Base-by-base conservation (phyloP, 2,888 invertebrate species). In the Diarsia rubi region DNA sequence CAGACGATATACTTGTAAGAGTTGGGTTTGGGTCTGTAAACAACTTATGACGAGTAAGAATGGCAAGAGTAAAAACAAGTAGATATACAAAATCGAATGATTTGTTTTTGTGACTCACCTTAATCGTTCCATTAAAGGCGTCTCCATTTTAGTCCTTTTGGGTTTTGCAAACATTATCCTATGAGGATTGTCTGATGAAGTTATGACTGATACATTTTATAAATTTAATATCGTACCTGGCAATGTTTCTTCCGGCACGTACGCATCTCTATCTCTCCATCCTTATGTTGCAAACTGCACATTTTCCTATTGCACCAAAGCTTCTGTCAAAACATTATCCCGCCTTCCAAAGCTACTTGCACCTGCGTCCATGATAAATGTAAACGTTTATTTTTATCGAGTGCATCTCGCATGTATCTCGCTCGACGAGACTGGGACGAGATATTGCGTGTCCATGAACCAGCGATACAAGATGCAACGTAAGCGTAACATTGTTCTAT, bases 381-480 rank as follows among this genome's bases (percentile, higher is more conserved):
- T 70, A 62, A 75, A 75, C 72, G 78, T 78, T 70, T 86, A 81
- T 84, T 81, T 75, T 82, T 86, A 87, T 77, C 72, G 71, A 80
- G 79, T 75, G 69, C 75, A 85, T 79, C 76, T 66, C 52, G 47
- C 74, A 78, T 73, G 65, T 75, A 75, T 76, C 82, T 85, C 75
- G 83, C 72, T 82, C 80, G 76, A 87, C 86, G n/a, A 59, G 19
- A n/a, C n/a, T 37, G 14, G 60, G 60, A 42, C 62, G 69, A 83
- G 82, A 86, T 86, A 85, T 85, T 73, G 81, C 82, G 83, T 88
- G 86, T 86, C 85, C 88, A 74, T 88, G 88, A 88, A 88, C 86
- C 84, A 88, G 80, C 75, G 62, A 77, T 82, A 84, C 79, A 82
- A 86, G 77, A 86, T 84, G 82, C 64, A 67, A 64, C 77, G 78